Evolutionary conservation across 2,797 vertebrate genomes (phyloP), one percentile per base, ranked within the genome.

Genomic region (Epinephelus awoara): DNA sequence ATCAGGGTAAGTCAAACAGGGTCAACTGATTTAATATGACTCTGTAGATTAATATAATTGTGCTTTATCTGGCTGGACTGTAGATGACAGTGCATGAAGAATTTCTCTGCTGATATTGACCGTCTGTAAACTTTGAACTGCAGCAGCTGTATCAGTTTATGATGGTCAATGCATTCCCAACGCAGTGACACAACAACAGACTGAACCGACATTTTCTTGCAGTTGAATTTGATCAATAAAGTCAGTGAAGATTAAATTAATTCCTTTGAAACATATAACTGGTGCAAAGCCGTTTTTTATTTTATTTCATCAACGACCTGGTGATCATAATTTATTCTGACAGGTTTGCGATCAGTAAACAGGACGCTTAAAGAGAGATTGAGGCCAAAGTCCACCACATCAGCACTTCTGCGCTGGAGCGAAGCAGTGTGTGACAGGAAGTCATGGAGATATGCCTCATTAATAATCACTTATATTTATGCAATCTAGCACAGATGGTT

Each of bases 1-100:
- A 97, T 99, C 91, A 97, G 95, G 97, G 98, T 99, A 78, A 93
- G 94, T 87, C 4, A 46, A 18, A 70, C 23, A 49, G n/a, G 27
- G 18, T 66, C 6, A 77, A 0, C 19, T 15, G 11, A 62, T 46
- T 51, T 23, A 63, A 13, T 58, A 49, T 56, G 15, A 59, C n/a
- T 56, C 19, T 76, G 49, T 11, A 50, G 1, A 61, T 71, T 10
- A 17, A 55, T 47, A 44, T 18, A 42, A 2, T 15, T 42, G 25
- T 52, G 19, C 14, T 75, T 72, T 44, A 63, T 52, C 18, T 66
- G 47, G 18, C 8, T 73, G 21, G 27, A 8, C 19, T 67, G 34
- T 34, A 34, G 44, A 66, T 18, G 2, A 68, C 17, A 67, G 25
- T 9, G 51, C 10, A 27, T 13, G 8, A 34, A 59, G 40, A 59